Evolutionary conservation across 2,888 invertebrate species (phyloP), one percentile per base, ranked within the genome.

Genomic region (Nemotelus nigrinus): DNA sequence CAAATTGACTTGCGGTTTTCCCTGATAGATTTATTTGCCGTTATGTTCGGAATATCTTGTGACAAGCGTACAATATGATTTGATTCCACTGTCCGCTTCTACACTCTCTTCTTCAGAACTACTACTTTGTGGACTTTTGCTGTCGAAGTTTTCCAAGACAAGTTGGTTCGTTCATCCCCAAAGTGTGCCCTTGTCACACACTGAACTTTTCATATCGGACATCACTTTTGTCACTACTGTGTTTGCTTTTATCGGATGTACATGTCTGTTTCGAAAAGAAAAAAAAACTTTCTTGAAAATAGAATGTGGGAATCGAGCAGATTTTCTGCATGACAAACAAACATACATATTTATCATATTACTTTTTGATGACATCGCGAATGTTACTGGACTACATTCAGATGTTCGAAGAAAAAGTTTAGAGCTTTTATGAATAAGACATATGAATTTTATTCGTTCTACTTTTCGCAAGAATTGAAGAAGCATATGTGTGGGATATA

Each of bases 1-100:
- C 70, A 70, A 70, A 70, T 70, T 70, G 70, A 70, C 70, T 70
- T 53, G 70, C 10, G 70, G 70, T 70, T 55, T n/a, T 53, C 47
- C 70, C 39, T 55, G 70, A 53, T 55, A 53, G 55, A 70, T 70
- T 70, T 70, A 53, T 70, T 67, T 47, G 67, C 39, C 67, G 6
- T 47, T 48, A 47, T 39, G 47, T 57, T 25, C 25, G 25, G 25
- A 25, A 25, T 25, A 25, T 25, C 25, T 25, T 25, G 25, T 25
- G 25, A 25, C 25, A 25, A 25, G 25, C 25, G 25, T 60, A 43
- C 41, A 60, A 47, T 48, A 67, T 67, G 67, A 67, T 67, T n/a
- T 67, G 67, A 67, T 50, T 25, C 50, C 50, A 48, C 50, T 65
- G 5, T 47, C 6, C 50, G 25, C 2, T n/a, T n/a, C 39, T 43